Evolutionary conservation across 2,888 invertebrate genomes (phyloP).

Genomic region (Drosophila infuscata): DNA sequence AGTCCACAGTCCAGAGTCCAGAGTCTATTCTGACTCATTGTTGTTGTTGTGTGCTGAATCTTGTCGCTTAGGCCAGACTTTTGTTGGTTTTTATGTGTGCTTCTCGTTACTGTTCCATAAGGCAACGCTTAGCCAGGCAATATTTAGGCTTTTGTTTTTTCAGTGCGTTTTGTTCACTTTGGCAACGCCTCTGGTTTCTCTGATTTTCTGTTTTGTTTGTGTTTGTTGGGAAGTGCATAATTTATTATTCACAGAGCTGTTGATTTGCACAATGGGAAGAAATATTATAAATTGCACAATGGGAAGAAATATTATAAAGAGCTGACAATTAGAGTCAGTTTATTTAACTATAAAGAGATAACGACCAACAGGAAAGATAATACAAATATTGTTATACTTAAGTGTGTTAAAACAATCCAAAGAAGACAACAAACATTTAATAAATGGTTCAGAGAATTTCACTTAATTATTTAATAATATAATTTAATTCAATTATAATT

Average conservation of each 20-base stretch:
- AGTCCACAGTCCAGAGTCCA: constrained; percentile 39
- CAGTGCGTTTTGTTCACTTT: constrained; percentile 48
- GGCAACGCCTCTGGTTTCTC: constrained; percentile 41
- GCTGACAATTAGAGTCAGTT: constrained; percentile 44
- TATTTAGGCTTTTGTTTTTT: constrained; percentile 58
- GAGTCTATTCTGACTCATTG: constrained; percentile 27
- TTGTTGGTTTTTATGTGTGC: constrained; percentile 52
- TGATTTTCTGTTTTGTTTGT: constrained; percentile 16
- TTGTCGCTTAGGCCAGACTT: constrained; percentile 53
- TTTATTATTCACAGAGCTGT: constrained; percentile 57
- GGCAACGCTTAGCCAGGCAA: constrained; percentile 57
- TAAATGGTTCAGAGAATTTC: background rate
- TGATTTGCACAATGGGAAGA: constrained; percentile 43
- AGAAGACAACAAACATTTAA: background rate
- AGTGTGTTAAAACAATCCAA: background rate
- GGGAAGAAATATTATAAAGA: constrained; percentile 10
- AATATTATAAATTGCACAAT: constrained; percentile 45
- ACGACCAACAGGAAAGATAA: constrained; percentile 2
- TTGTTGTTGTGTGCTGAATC: constrained; percentile 31
- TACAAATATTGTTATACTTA: background rate
- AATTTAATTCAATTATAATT: too few species aligned
- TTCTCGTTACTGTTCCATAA: constrained; percentile 42
- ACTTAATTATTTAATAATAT: too few species aligned
- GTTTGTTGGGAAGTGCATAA: constrained; percentile 44
- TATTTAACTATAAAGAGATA: constrained; percentile 11